phyloP scores from a whole-genome alignment of 2,888 invertebrate genomes.

The Cataglyphis albicans region DNA sequence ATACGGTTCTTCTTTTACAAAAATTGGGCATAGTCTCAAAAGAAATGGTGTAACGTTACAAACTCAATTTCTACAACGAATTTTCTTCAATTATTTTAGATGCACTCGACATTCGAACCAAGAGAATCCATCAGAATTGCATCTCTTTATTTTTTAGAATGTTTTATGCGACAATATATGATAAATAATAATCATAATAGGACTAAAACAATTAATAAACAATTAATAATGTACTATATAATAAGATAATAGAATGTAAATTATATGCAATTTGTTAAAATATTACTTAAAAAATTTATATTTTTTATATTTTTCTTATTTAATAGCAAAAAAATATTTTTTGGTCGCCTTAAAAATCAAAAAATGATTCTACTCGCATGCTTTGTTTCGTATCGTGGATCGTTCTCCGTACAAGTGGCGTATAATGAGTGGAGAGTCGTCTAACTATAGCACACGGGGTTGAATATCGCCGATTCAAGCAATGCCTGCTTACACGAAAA shows the following conservation, averaged over 20 bases:
- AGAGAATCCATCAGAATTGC: background rate
- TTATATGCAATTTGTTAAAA: background rate
- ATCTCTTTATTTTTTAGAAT: background rate
- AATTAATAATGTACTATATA: background rate
- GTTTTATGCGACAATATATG: background rate
- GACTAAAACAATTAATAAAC: background rate
- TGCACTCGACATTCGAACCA: background rate
- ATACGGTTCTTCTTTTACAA: background rate
- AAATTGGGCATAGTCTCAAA: background rate
- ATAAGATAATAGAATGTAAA: conserved; percentile 13
- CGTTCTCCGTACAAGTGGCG: conserved; percentile 63
- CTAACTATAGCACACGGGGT: conserved; percentile 72
- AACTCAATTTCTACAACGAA: background rate
- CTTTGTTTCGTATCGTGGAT: background rate
- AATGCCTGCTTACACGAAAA: conserved; percentile 72
- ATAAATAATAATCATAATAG: background rate
- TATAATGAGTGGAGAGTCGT: conserved; percentile 43
- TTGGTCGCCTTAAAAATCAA: background rate
- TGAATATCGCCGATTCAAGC: conserved; percentile 78
- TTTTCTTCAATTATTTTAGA: background rate
- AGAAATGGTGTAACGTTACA: background rate
- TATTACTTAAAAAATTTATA: background rate
- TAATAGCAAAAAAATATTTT: conserved; percentile 9
- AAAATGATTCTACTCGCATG: conserved; percentile 16
- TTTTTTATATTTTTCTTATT: background rate